Conservation (phyloP, 2,888 invertebrate genomes). For the Morinoia aosen region DNA sequence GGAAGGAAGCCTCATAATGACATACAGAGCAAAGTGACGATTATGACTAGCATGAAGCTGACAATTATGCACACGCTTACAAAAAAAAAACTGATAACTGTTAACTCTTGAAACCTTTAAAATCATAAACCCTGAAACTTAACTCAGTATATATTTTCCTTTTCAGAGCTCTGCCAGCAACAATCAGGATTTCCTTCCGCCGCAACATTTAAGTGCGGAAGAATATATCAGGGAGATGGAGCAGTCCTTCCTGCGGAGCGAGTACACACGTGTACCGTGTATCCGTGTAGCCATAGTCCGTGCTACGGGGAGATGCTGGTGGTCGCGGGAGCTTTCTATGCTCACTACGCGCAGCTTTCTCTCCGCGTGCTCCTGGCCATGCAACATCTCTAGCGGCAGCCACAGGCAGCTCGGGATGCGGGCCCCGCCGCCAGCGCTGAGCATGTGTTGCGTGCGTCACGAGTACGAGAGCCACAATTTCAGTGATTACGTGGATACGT, state of each 20-base stretch:
- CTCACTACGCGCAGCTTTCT: constrained; percentile 26
- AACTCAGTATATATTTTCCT: not conserved
- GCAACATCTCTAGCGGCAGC: not conserved
- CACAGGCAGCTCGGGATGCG: not conserved
- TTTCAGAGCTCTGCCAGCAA: not conserved
- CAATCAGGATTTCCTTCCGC: constrained; percentile 2
- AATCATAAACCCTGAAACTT: not conserved
- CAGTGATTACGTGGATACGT: not conserved
- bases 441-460: not conserved
- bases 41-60: not conserved
- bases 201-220: not conserved
- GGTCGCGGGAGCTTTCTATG: not conserved
- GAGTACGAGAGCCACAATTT: not conserved
- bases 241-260: not conserved
- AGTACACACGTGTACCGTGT: not conserved
- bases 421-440: not conserved
- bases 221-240: not conserved
- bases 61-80: not conserved
- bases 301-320: not conserved
- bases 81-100: not conserved
- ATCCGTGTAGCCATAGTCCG: not conserved
- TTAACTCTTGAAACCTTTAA: not conserved
- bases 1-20: not conserved
- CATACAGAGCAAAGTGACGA: not conserved
- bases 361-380: constrained; percentile 5